Base-by-base conservation (phyloP, 1,140 invertebrate genomes). In the Pogonomyrmex californicus region DNA sequence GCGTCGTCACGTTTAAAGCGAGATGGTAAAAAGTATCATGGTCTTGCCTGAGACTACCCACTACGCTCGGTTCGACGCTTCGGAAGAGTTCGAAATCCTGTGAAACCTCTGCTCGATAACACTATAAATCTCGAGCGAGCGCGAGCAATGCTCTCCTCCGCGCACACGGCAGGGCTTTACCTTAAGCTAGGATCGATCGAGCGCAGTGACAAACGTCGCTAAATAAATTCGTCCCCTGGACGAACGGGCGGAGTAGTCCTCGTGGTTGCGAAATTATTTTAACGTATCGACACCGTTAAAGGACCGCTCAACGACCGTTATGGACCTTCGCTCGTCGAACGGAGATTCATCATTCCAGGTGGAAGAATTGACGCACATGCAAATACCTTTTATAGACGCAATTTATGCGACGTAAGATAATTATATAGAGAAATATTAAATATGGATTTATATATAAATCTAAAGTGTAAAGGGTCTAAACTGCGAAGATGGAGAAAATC, bases 61-160 rank as follows among this genome's bases (percentile, higher is more conserved):
- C 41, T 14, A 65, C 44, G 23, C 44, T 33, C 30, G 10, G 66
- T 70, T 56, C 73, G 65, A 58, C 85, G 75, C 85, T 81, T 86
- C 86, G 62, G 41, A 68, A 81, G 70, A 76, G 76, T 86, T 86
- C 49, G 82, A 83, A 88, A 88, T 65, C 88, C 65, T n/a, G 86
- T 87, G 89, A 88, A 91, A 91, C 82, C 89, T 90, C 76, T 78
- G 76, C 82, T 86, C 88, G 89, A 91, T 91, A 91, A 91, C 86
- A 75, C 88, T 78, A 91, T 91, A 91, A 91, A 91, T 91, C 88
- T 81, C 49, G 63, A 62, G 68, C 23, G 14, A 85, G 75, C 49
- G 60, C 71, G 51, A 87, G 41, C 87, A 47, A 63, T 63, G 62
- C 81, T 87, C 82, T 81, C n/a, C 38, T 47, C 58, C 12, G 33